Evolutionary conservation across 2,113 vertebrate species (phyloP).

Genomic region (Acrocephalus arundinaceus): DNA sequence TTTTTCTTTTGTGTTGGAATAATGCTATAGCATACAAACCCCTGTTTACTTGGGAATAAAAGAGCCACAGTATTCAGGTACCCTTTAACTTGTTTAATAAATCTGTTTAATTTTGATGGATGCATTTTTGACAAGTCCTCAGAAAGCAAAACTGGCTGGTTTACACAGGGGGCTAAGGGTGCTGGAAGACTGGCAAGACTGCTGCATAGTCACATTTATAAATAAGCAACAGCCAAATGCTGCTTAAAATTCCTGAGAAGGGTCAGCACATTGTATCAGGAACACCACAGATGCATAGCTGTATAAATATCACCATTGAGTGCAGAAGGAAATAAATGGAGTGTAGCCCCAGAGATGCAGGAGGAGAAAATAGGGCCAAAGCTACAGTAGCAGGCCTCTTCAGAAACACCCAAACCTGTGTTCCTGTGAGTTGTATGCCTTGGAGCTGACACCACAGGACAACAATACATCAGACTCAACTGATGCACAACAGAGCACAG

Average conservation of each 20-base stretch:
- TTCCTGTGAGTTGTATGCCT: neutral
- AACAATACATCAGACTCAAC: neutral
- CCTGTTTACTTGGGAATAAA: neutral
- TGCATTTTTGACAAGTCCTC: neutral
- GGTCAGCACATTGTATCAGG: neutral
- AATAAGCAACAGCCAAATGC: neutral
- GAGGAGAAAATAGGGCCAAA: neutral
- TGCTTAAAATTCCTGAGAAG: neutral
- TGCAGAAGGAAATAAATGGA: neutral
- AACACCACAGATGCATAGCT: neutral
- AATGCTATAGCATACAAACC: neutral
- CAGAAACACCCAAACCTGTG: neutral
- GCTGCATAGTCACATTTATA: neutral
- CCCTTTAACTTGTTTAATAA: neutral
- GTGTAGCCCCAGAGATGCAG: neutral
- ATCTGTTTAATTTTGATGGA: neutral
- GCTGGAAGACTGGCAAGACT: neutral
- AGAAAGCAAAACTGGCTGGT: neutral
- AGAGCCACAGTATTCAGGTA: neutral
- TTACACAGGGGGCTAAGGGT: neutral
- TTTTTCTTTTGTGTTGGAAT: neutral
- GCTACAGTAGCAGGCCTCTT: neutral
- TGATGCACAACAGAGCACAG: neutral
- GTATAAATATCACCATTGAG: neutral
- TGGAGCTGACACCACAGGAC: neutral